Evolutionary conservation across 2,113 vertebrate species (phyloP), one percentile per base, ranked within the genome.

Genomic region (Todiramphus chloris): DNA sequence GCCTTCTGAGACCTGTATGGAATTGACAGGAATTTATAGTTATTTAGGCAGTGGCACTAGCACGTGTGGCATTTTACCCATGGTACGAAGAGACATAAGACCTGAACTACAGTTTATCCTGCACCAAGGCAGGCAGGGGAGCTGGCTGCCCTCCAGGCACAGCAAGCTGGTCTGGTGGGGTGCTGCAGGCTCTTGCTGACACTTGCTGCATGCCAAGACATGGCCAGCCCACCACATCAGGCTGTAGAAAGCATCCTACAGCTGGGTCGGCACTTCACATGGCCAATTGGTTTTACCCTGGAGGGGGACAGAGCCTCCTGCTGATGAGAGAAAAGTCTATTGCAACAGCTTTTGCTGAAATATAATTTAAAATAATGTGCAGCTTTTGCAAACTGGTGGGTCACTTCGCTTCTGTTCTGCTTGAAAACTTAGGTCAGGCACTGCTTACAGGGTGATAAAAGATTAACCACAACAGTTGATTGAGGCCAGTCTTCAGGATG

Each of bases 181-280:
- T 41, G 37, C 13, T 69, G 39, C 1, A 70, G 39, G 51, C 14
- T 27, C 27, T 25, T 2, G 1, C 2, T 5, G 4, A 79, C 2
- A 2, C 10, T 1, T 37, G 24, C 31, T 75, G 35, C 21, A 20
- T 1, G 31, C 55, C 44, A 44, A 62, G 75, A n/a, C 24, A 20
- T 4, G 25, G 37, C 24, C 37, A 58, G 33, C 13, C 58, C 25
- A 51, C 37, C 53, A 20, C 0, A 0, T 11, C 39, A 66, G 69
- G 56, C 43, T 20, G 18, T 3, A 4, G 33, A 27, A 56, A 48
- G 39, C 8, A 31, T 84, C 55, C n/a, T 70, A 24, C 41, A 68
- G 17, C 46, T 51, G 41, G 33, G 27, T 43, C 30, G 87, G 76
- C 35, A 28, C 68, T 90, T 83, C 37, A 7, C 10, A 67, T 66